phyloP scores from a whole-genome alignment of 2,113 vertebrate genomes.

The Atractosteus spatula region DNA sequence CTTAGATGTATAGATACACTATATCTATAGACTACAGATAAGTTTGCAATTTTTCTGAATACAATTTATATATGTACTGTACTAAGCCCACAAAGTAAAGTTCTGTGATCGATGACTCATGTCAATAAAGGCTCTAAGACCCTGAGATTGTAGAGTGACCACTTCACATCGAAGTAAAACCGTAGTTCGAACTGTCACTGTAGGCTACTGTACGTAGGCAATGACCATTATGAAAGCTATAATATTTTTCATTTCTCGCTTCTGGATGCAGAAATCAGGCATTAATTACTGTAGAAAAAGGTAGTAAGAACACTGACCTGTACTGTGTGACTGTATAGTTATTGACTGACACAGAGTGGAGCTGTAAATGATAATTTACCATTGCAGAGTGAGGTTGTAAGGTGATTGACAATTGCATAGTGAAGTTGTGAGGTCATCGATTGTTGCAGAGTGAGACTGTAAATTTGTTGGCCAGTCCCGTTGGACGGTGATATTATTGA shows the following conservation, averaged over 20 bases:
- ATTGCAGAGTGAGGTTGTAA: slow-evolving; percentile 29
- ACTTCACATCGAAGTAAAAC: no score
- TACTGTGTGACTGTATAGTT: slow-evolving; percentile 23
- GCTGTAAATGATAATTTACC: slow-evolving; percentile 57
- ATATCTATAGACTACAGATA: no score
- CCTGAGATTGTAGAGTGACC: no score
- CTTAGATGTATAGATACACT: no score
- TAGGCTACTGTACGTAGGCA: no score
- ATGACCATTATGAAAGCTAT: no score
- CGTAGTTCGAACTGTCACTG: no score
- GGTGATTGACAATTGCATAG: slow-evolving; percentile 52
- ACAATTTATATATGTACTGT: no score
- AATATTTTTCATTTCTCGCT: neutral
- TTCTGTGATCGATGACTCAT: no score
- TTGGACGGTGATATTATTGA: neutral
- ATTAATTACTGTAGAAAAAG: slow-evolving; percentile 6
- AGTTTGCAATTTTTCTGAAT: no score
- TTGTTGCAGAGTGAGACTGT: slow-evolving; percentile 48
- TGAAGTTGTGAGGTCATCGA: slow-evolving; percentile 49
- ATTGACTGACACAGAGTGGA: slow-evolving; percentile 60
- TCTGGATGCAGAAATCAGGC: neutral
- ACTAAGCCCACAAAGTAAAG: no score
- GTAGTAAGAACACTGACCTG: slow-evolving; percentile 8
- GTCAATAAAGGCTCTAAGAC: no score
- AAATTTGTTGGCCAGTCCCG: slow-evolving; percentile 23